A percentile compares a stretch with the other conserved stretches of the same genome.
These are phyloP conservation scores for Leucophenga maculata DNA, from an alignment of 2,888 invertebrate species.

Conservation along the genomic window DNA sequence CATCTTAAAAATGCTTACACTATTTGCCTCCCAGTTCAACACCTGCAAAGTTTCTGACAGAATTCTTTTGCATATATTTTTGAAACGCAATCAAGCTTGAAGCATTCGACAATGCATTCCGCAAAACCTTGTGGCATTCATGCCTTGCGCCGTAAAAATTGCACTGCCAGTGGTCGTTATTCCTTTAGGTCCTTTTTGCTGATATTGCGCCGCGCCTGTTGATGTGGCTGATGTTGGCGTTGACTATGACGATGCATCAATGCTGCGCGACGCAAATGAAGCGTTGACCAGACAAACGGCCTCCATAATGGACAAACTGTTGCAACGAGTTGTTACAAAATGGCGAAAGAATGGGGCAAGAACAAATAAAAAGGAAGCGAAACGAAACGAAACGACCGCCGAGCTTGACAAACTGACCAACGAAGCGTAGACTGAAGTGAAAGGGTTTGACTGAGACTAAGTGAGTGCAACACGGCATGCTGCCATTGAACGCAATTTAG, in stretches of 20 bases:
- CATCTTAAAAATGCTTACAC: too few species aligned
- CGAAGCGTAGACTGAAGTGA: neutral
- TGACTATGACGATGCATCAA: constrained; percentile 15
- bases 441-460: neutral
- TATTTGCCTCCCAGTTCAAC: too few species aligned
- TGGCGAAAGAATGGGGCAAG: neutral
- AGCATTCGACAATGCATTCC: too few species aligned
- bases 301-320: constrained; percentile 9
- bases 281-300: constrained; percentile 20
- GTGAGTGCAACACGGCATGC: constrained; percentile 13
- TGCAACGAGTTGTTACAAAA: neutral
- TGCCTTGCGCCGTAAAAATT: too few species aligned
- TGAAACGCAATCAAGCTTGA: too few species aligned
- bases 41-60: too few species aligned
- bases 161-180: too few species aligned
- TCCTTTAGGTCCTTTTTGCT: too few species aligned
- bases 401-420: neutral
- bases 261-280: constrained; percentile 4
- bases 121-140: too few species aligned
- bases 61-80: too few species aligned
- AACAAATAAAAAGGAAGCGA: neutral
- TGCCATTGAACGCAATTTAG: constrained; percentile 13
- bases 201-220: neutral
- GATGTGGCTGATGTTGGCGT: neutral
- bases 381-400: neutral